Evolutionary conservation across 1,140 invertebrate species (phyloP), one percentile per base, ranked within the genome.

Genomic region (Sweltsa coloradensis): DNA sequence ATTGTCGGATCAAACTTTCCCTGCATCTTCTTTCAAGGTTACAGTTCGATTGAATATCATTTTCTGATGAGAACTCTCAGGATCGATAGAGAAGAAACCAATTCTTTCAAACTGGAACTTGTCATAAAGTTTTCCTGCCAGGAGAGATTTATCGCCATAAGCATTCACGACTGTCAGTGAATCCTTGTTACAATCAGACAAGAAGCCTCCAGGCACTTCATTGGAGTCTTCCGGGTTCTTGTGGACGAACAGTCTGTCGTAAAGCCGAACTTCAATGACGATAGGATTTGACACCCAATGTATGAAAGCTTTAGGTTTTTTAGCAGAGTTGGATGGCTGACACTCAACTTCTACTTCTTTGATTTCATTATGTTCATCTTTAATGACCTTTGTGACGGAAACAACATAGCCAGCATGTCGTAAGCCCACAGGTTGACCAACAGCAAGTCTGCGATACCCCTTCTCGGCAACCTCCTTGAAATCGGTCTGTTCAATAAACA

Each of bases 291-390:
- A 83, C 0, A 99, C 94, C 96, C 96, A 99, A 65, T 99, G 96
- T 57, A 99, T 91, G 65, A 97, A 99, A 2, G 92, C 93, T 70
- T 97, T 98, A 0, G 95, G 95, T 69, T 98, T 99, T 40, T 74
- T 70, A 6, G 58, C 57, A 18, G 69, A 63, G 16, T 67, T 62
- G 0, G 80, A 74, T 14, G 72, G 60, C 45, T 76, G 73, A 58
- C 83, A 84, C 13, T 67, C 75, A 22, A 86, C 92, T 51, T 82
- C 63, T 7, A 96, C 53, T 63, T 89, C 84, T 0, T 60, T 56
- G 1, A 92, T 66, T 41, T 75, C 68, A 11, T 80, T 73, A 51
- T 56, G 54, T 4, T 44, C 42, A 58, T 76, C 73, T 63, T 81
- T 81, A 3, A 81, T 65, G 19, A 83, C 69, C 55, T 83, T 72